A percentile compares a stretch with the other conserved stretches of the same genome.
Conservation (phyloP, 2,797 vertebrate genomes). For the Distichodus sexfasciatus region DNA sequence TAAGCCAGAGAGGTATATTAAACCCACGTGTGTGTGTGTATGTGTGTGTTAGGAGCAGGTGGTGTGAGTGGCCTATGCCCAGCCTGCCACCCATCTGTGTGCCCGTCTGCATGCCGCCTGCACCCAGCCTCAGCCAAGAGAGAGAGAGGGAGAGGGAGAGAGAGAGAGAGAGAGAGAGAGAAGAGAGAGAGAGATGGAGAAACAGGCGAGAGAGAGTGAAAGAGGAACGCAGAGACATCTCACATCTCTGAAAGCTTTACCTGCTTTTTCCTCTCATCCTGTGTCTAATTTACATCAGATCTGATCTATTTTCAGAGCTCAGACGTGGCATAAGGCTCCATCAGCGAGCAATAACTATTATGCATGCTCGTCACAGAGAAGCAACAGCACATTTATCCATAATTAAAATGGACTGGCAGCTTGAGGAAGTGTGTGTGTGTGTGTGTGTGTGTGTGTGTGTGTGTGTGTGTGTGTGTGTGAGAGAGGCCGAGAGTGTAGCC, state of each 20-base stretch:
- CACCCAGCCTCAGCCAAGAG: slow-evolving; percentile 47
- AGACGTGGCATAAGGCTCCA: slow-evolving; percentile 10
- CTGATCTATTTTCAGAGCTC: slow-evolving; percentile 36
- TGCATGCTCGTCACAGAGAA: slow-evolving; percentile 29
- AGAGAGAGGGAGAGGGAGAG: slow-evolving; percentile 55
- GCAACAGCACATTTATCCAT: slow-evolving; percentile 44
- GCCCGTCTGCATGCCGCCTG: slow-evolving; percentile 51
- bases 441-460: slow-evolving; percentile 5
- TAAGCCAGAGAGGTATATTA: too few relatives aligned
- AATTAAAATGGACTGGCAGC: slow-evolving; percentile 44
- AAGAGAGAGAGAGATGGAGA: slow-evolving; percentile 1
- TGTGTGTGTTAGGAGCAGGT: slow-evolving; percentile 52
- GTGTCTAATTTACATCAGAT: too few relatives aligned
- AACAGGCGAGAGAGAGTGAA: neutral
- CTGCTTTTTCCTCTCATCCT: too few relatives aligned
- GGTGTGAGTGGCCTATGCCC: slow-evolving; percentile 47
- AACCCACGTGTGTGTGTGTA: neutral
- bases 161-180: slow-evolving; percentile 43
- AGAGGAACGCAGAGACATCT: neutral
- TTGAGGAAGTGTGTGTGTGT: slow-evolving; percentile 16
- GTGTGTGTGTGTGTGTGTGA: slow-evolving; percentile 4
- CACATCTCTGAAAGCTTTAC: neutral
- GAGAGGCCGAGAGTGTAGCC: slow-evolving; percentile 4
- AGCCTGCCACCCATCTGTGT: slow-evolving; percentile 60
- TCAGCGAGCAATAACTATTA: slow-evolving; percentile 27